A percentile compares a stretch with the other conserved stretches of the same genome.
phyloP scores from a whole-genome alignment of 2,113 vertebrate genomes.

The Gasterosteus aculeatus region DNA sequence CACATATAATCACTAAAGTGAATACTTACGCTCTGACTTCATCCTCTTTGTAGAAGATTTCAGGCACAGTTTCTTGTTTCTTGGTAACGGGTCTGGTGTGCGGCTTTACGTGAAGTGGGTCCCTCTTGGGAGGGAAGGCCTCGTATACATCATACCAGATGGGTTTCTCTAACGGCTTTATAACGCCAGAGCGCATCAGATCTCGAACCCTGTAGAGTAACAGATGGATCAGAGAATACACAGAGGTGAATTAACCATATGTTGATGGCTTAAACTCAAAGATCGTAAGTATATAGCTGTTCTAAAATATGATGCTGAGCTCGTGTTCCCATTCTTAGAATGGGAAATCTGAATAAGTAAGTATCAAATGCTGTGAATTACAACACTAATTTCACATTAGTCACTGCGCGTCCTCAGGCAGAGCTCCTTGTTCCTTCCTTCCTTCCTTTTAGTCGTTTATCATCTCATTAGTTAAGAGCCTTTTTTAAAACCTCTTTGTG shows the following conservation, averaged over 20 bases:
- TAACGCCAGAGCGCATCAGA: conserved; percentile 85
- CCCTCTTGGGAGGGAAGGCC: conserved; percentile 87
- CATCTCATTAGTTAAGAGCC: neutral
- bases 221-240: neutral
- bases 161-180: conserved; percentile 82
- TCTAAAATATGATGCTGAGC: neutral
- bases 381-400: neutral
- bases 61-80: conserved; percentile 65
- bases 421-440: neutral
- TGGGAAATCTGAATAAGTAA: neutral
- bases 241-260: neutral
- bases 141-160: conserved; percentile 90
- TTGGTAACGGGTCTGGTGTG: conserved; percentile 21
- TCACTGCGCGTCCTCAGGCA: neutral
- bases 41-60: conserved; percentile 90
- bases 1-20: neutral
- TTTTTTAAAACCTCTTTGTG: neutral
- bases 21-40: conserved; percentile 88
- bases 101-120: conserved; percentile 78
- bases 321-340: neutral
- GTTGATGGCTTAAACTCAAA: neutral
- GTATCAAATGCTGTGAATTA: neutral
- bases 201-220: conserved; percentile 80
- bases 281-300: neutral
- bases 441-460: neutral